phyloP scores from a whole-genome alignment of 2,113 vertebrate species.

The Nothobranchius furzeri region DNA sequence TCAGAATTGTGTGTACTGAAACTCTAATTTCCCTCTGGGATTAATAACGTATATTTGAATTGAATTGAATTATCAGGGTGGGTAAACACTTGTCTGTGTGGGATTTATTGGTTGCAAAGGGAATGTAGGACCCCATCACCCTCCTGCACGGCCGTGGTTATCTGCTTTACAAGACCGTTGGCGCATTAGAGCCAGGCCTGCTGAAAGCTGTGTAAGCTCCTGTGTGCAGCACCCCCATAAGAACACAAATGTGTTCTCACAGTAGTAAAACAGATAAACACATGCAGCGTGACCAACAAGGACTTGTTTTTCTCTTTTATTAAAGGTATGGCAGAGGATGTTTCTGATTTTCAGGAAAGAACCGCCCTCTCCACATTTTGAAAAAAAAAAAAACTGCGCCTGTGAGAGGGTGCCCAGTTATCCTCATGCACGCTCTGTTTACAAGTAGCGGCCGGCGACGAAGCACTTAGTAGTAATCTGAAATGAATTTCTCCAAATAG shows the following conservation, averaged over 20 bases:
- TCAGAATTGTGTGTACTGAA: too few species aligned
- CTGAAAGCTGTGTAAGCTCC: slow-evolving; percentile 40
- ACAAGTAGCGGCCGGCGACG: too few species aligned
- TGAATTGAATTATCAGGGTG: slow-evolving; percentile 28
- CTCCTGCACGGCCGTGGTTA: slow-evolving; percentile 59
- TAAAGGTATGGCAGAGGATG: too few species aligned
- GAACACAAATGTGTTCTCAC: slow-evolving; percentile 43
- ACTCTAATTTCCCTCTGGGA: too few species aligned
- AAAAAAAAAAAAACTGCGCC: too few species aligned
- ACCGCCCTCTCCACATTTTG: too few species aligned
- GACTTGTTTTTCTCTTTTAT: neutral
- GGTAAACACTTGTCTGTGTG: slow-evolving; percentile 59
- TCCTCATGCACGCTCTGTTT: too few species aligned
- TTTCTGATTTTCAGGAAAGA: too few species aligned
- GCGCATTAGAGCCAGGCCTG: slow-evolving; percentile 57
- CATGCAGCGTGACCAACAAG: slow-evolving; percentile 35
- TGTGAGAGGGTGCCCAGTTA: too few species aligned
- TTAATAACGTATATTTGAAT: too few species aligned
- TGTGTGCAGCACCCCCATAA: slow-evolving; percentile 55
- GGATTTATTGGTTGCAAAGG: slow-evolving; percentile 66
- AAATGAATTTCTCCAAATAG: too few species aligned
- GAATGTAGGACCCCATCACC: slow-evolving; percentile 57
- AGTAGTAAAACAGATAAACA: slow-evolving; percentile 60
- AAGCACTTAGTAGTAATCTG: too few species aligned
- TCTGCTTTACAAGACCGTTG: slow-evolving; percentile 62